Evolutionary conservation across 2,888 invertebrate species (phyloP), one percentile per base, ranked within the genome.

Genomic region (Noctua comes): DNA sequence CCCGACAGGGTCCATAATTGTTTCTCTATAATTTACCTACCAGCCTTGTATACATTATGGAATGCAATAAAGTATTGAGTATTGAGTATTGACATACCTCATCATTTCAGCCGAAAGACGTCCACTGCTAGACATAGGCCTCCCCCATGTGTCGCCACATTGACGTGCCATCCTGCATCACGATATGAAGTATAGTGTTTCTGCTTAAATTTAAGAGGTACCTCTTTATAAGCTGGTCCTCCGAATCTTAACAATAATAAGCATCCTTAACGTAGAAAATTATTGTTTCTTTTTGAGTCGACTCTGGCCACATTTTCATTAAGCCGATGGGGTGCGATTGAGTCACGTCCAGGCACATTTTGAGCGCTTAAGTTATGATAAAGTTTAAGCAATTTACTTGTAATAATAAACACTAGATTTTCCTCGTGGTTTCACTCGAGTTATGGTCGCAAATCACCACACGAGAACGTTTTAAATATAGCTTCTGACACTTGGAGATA

Each of bases 291-390:
- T 59, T 57, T 77, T 48, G 59, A 40, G 40, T 43, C 31, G 8
- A 73, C 27, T 59, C 40, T 71, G 27, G 24, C n/a, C 13, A 76
- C 24, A 18, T 82, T 62, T 78, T 73, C 31, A 62, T n/a, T 62
- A 62, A 81, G 73, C 51, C 59, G 74, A 73, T 74, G 51, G 51
- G 62, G n/a, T 74, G 54, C 10, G 27, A 78, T 78, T 74, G 36
- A 64, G 36, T 64, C 62, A 78, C 62, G 51, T 54, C 31, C n/a
- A n/a, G 1, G 24, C 18, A 48, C 21, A 59, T 51, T 77, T 69
- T 51, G 21, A 51, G 40, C 43, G 27, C 68, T 83, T 64, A 24
- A 54, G 21, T 51, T 31, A 57, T 69, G 57, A 27, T 69, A 77
- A 54, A 78, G 31, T 76, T 78, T 6, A 48, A 68, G 31, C 24